Conservation (phyloP, 2,888 invertebrate species). For the Drosophila suboccidentalis region DNA sequence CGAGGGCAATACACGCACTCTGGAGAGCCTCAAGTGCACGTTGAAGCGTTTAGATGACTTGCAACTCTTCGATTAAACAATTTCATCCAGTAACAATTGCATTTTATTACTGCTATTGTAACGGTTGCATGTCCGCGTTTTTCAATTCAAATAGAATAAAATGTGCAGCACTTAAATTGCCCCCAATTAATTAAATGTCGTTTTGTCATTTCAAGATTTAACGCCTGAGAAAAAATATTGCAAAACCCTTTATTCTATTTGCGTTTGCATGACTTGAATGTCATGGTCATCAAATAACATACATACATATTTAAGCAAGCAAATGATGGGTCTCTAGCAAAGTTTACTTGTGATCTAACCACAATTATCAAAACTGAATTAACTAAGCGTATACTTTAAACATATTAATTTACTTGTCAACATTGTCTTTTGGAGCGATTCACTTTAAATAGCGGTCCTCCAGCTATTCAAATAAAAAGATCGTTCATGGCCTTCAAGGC, state of each 20-base stretch:
- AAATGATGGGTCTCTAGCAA: not conserved
- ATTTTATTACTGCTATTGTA: not conserved
- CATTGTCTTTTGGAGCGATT: too few species aligned
- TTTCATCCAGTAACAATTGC: not conserved
- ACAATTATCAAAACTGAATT: not conserved
- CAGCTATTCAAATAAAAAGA: too few species aligned
- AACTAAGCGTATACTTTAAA: not conserved
- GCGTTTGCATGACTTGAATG: slow-evolving; percentile 18
- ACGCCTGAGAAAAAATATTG: slow-evolving; percentile 4
- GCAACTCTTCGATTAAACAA: slow-evolving; percentile 74
- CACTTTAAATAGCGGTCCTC: too few species aligned
- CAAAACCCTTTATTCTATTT: not conserved
- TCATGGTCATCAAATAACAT: not conserved
- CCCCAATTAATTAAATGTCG: slow-evolving; percentile 13
- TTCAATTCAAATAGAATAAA: slow-evolving; percentile 13
- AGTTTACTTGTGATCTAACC: not conserved
- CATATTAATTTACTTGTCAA: too few species aligned
- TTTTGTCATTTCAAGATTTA: slow-evolving; percentile 4
- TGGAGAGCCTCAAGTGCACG: slow-evolving; percentile 78
- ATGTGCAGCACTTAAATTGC: slow-evolving; percentile 10
- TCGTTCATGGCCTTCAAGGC: too few species aligned
- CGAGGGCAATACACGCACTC: slow-evolving; percentile 79
- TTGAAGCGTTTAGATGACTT: slow-evolving; percentile 80
- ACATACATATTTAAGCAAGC: not conserved
- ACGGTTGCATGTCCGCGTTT: slow-evolving; percentile 2